Conservation (phyloP, 2,888 invertebrate genomes). For the Xanthia togata region DNA sequence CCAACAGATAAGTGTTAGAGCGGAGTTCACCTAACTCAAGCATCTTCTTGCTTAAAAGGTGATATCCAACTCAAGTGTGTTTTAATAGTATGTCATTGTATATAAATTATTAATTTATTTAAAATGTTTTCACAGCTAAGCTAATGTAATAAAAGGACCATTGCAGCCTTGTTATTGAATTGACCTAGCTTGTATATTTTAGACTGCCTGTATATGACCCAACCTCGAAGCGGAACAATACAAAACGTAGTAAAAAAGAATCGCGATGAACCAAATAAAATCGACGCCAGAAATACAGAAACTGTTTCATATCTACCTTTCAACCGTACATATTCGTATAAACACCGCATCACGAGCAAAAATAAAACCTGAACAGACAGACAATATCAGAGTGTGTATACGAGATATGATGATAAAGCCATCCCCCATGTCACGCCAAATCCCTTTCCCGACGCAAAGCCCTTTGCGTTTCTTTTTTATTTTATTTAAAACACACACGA, state of each 20-base stretch:
- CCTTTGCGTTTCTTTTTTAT: constrained; percentile 77
- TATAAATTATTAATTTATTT: no score
- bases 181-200: no score
- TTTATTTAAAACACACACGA: constrained; percentile 73
- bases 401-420: constrained; percentile 80
- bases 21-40: no score
- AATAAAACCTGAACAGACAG: constrained; percentile 53
- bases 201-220: neutral
- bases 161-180: neutral
- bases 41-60: no score
- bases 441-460: constrained; percentile 78
- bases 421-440: constrained; percentile 80
- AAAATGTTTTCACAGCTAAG: neutral
- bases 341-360: constrained; percentile 42
- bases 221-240: neutral
- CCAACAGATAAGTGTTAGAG: no score
- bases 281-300: constrained; percentile 4
- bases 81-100: no score
- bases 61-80: no score
- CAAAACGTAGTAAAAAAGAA: neutral
- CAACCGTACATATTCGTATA: constrained; percentile 28
- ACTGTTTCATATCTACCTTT: constrained; percentile 31
- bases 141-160: neutral
- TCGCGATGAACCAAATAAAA: constrained; percentile 15
- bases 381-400: constrained; percentile 67